Percentiles rank a stretch among this genome's conserved stretches.
These are phyloP conservation scores for Muricea muricata DNA, from an alignment of 92 coral and sea anemone genomes.

Conservation along the genomic window DNA sequence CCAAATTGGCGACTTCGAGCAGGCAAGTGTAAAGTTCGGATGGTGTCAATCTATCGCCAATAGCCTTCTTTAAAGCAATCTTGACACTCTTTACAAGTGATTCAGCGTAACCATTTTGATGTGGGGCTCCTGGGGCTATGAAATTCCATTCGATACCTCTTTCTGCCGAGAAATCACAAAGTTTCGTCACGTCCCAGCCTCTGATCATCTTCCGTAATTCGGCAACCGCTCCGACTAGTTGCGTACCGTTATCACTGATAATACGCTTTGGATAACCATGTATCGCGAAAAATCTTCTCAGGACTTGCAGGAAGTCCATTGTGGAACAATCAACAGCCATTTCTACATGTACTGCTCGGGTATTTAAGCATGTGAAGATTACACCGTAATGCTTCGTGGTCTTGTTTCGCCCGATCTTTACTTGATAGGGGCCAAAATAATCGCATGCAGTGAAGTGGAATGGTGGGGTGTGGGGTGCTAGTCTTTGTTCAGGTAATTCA, in stretches of 20 bases:
- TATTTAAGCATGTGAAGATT: background rate
- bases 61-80: too few species aligned
- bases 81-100: background rate
- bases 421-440: too few species aligned
- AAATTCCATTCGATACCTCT: background rate
- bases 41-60: background rate
- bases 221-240: background rate
- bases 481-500: constrained; percentile 2
- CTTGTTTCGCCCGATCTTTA: too few species aligned
- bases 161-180: background rate
- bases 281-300: background rate
- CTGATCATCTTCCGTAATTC: background rate
- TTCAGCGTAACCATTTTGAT: background rate
- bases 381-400: too few species aligned
- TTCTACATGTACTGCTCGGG: background rate
- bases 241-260: background rate
- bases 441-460: too few species aligned
- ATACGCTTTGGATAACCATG: background rate
- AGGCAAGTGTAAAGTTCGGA: background rate
- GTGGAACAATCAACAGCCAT: constrained; percentile 9
- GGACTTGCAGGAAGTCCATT: background rate
- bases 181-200: background rate
- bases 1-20: too few species aligned
- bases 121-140: too few species aligned
- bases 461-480: background rate